Base-by-base conservation (phyloP, 2,797 vertebrate species). In the Aulostomus chinensis region DNA sequence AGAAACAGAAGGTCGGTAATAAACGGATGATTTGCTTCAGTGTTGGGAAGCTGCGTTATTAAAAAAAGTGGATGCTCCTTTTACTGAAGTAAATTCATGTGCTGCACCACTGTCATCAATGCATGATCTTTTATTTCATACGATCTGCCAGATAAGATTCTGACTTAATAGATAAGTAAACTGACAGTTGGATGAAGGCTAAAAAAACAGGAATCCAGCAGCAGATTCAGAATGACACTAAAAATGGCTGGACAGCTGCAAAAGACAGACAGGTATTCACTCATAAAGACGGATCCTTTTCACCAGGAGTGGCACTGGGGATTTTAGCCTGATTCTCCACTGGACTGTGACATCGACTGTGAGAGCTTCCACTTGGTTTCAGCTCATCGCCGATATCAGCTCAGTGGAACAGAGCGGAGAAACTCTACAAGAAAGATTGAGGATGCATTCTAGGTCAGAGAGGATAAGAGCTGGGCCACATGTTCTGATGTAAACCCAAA, bases 401-500 rank as follows among this genome's bases (percentile, higher is more conserved):
- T 70, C 57, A 36, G 42, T 9, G 60, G 48, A 63, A 53, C 49
- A 31, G 36, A 50, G 46, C 50, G 34, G 30, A 36, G 36, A 54
- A n/a, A n/a, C n/a, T n/a, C 54, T 25, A 57, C 0, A 3, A 53
- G 59, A 71, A 52, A 39, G 73, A n/a, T n/a, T 58, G 34, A 61
- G 38, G 59, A 74, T 33, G 55, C 49, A 60, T 57, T 79, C 12
- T 34, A 47, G 66, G 71, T 80, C 79, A 74, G 37, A 67, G 54
- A 56, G 68, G 68, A 67, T 75, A n/a, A n/a, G n/a, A n/a, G n/a
- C n/a, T 20, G 29, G 62, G 53, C 30, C 9, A 7, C 48, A 25
- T 11, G 38, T 47, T 33, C 57, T 66, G 45, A 46, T 54, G 58
- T 37, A 76, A 17, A 32, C 7, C 49, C 17, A 46, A 35, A 36